A percentile compares a stretch with the other conserved stretches of the same genome.
These are phyloP conservation scores for Glyptemys insculpta DNA, from an alignment of 2,797 vertebrate species.

Conservation along the genomic window DNA sequence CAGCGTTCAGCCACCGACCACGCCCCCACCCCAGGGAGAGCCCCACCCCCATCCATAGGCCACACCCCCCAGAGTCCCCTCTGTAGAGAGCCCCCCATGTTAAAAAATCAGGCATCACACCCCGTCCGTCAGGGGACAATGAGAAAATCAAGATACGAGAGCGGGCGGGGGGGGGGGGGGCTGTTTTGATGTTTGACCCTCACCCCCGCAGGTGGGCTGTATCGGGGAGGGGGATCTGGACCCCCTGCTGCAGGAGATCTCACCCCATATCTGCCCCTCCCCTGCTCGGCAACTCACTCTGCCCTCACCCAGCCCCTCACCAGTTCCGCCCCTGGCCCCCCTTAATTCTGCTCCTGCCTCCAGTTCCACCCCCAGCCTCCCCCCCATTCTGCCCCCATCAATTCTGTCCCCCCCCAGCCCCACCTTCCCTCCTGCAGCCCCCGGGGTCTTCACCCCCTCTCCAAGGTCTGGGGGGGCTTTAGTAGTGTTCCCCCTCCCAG, in stretches of 20 bases:
- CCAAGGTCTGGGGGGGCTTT: no score
- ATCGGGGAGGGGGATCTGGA: no score
- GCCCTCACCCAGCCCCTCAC: neutral
- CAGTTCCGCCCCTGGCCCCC: neutral
- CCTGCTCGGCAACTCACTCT: neutral
- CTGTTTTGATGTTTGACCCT: no score
- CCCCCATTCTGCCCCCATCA: neutral
- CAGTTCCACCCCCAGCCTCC: no score
- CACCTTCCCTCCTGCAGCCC: neutral
- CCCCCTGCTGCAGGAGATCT: no score
- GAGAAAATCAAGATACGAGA: accelerated
- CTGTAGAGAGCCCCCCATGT: no score
- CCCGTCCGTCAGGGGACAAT: neutral
- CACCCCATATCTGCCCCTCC: accelerated
- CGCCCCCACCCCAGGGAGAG: no score
- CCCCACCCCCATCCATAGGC: no score
- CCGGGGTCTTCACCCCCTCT: neutral
- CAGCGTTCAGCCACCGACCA: no score
- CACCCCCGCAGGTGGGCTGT: neutral
- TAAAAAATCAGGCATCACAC: no score
- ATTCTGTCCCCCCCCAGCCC: neutral
- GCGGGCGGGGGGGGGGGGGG: accelerated
- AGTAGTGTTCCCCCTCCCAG: neutral
- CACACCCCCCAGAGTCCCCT: no score
- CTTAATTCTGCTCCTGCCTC: no score